These are phyloP conservation scores for Aculops lycopersici DNA, from an alignment of 1,140 invertebrate genomes.

Conservation along the genomic window DNA sequence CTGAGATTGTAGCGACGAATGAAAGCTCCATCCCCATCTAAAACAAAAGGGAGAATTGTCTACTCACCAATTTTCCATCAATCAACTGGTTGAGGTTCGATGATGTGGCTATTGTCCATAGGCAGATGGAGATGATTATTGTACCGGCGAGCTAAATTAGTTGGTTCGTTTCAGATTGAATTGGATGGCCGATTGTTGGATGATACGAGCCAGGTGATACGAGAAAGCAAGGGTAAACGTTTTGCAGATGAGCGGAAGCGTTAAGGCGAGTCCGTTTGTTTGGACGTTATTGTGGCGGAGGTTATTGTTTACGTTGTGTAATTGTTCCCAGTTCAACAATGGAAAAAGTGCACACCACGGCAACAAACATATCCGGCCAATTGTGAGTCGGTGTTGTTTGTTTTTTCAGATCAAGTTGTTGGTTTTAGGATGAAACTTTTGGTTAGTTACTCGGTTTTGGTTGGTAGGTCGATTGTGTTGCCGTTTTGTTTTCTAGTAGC, in stretches of 20 bases:
- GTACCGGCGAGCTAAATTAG: conserved; percentile 15
- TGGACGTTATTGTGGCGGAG: background rate
- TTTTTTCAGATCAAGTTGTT: too few species aligned
- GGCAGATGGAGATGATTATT: conserved; percentile 16
- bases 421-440: too few species aligned
- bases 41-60: background rate
- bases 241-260: background rate
- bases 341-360: too few species aligned
- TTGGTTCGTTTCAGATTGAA: conserved; percentile 3
- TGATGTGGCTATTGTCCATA: conserved; percentile 17
- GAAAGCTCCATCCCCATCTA: background rate
- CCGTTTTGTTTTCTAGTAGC: too few species aligned
- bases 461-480: too few species aligned
- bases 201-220: background rate
- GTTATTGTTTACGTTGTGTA: too few species aligned
- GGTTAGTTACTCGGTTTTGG: too few species aligned
- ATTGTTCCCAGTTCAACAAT: too few species aligned
- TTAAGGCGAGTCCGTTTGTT: background rate
- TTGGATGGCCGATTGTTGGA: background rate
- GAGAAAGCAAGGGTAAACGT: background rate
- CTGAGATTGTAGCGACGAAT: conserved; percentile 1
- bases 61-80: conserved; percentile 17
- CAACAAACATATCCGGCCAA: too few species aligned
- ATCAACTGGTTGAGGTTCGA: conserved; percentile 16
- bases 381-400: too few species aligned